Evolutionary conservation across 2,888 invertebrate genomes (phyloP), one percentile per base, ranked within the genome.

Genomic region (Acanthococcus lagerstroemiae): DNA sequence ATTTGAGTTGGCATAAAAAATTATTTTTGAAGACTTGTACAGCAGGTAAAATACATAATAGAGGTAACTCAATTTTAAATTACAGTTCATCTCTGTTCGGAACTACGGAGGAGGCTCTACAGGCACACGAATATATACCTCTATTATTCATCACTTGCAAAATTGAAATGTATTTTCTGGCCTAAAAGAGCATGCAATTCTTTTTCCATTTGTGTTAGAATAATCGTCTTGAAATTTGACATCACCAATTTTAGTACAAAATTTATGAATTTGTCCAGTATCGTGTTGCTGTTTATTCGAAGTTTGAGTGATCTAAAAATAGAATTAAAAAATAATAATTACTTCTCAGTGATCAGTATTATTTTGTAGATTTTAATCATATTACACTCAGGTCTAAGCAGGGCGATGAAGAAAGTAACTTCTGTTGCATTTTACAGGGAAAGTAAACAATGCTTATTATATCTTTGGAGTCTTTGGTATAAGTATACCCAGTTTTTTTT

Each of bases 181-280:
- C 24, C 24, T 7, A 52, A 24, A 22, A 52, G 15, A 24, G 22
- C 15, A 9, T 66, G 55, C 12, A 66, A 25, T 48, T 66, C 66
- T 30, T 55, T 56, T 12, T 66, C 56, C 26, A 66, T n/a, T 37
- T 56, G 48, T 12, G 46, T 27, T 50, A 66, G 17, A 9, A 66
- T 17, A 27, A 26, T 30, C 19, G 12, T 66, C 30, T 66, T 66
- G 30, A 66, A 66, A 22, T 55, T 50, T 1, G 48, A 26, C 7
- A 56, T 66, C 4, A 66, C 7, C 24, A 56, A 12, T 44, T 46
- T 66, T n/a, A 66, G 17, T 15, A 66, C 21, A 46, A 30, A 66
- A 30, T 66, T 66, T 1, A 56, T n/a, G n/a, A 66, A 44, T 24
- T 48, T 55, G 48, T 66, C 66, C 12, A 17, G 15, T 17, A 46